Percentiles rank a stretch among this genome's conserved stretches.
Evolutionary conservation across 2,113 vertebrate genomes (phyloP).

Genomic region (Meleagris gallopavo): DNA sequence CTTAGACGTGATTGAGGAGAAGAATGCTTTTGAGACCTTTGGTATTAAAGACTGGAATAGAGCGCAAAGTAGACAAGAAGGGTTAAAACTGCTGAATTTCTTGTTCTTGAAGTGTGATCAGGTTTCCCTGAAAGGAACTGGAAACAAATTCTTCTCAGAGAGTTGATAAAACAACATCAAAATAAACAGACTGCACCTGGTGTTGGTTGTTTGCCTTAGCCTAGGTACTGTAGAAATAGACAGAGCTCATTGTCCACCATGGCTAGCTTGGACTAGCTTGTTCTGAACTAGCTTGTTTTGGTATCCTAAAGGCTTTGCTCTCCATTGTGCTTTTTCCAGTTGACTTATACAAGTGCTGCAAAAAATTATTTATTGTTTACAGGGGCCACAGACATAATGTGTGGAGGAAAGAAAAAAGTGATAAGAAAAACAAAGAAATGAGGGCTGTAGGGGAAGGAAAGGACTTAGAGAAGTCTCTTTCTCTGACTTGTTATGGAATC

Average conservation of each 20-base stretch:
- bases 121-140: neutral
- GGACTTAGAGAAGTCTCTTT: neutral
- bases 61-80: neutral
- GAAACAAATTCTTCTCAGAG: neutral
- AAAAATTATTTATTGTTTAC: neutral
- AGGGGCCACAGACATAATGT: neutral
- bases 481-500: neutral
- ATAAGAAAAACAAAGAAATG: neutral
- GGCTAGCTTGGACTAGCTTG: neutral
- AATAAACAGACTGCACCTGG: neutral
- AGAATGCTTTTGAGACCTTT: neutral
- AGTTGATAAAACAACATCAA: neutral
- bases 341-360: neutral
- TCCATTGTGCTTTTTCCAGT: neutral
- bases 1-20: neutral
- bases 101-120: neutral
- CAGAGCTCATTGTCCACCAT: neutral
- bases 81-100: neutral
- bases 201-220: neutral
- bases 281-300: neutral
- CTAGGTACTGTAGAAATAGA: neutral
- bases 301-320: neutral
- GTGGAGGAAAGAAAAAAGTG: neutral
- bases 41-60: neutral
- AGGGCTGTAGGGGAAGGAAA: neutral